Evolutionary conservation across 2,888 invertebrate genomes (phyloP).

Genomic region (Ochropleura leucogaster): DNA sequence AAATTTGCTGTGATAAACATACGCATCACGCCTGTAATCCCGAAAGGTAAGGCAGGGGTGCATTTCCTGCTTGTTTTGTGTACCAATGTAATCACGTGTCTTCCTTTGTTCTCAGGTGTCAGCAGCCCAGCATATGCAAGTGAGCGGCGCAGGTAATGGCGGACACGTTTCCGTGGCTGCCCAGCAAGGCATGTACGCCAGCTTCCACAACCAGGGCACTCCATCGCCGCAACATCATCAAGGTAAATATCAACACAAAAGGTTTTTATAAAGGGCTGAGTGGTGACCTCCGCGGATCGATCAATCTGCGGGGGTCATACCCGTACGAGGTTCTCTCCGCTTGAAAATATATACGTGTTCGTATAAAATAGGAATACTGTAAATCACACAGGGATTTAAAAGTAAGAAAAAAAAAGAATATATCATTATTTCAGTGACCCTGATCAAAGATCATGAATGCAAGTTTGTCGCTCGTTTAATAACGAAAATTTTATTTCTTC

Average conservation of each 20-base stretch:
- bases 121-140: conserved; percentile 96
- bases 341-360: conserved; percentile 8
- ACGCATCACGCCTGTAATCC: background rate
- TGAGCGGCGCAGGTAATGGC: conserved; percentile 93
- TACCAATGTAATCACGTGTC: background rate
- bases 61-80: background rate
- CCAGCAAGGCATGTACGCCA: conserved; percentile 95
- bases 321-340: conserved; percentile 17
- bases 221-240: conserved; percentile 89
- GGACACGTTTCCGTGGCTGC: conserved; percentile 95
- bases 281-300: conserved; percentile 45
- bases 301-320: conserved; percentile 49
- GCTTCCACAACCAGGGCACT: conserved; percentile 87
- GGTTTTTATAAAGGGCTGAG: conserved; percentile 16
- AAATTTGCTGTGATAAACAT: background rate
- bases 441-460: background rate
- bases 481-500: background rate
- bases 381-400: background rate
- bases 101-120: conserved; percentile 92
- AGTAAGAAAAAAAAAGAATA: no score
- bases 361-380: background rate
- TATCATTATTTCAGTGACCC: background rate
- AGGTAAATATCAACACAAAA: conserved; percentile 71
- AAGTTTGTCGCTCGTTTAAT: background rate
- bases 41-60: background rate